A percentile compares a stretch with the other conserved stretches of the same genome.
phyloP scores from a whole-genome alignment of 2,888 invertebrate species.

The Dicycla oo region DNA sequence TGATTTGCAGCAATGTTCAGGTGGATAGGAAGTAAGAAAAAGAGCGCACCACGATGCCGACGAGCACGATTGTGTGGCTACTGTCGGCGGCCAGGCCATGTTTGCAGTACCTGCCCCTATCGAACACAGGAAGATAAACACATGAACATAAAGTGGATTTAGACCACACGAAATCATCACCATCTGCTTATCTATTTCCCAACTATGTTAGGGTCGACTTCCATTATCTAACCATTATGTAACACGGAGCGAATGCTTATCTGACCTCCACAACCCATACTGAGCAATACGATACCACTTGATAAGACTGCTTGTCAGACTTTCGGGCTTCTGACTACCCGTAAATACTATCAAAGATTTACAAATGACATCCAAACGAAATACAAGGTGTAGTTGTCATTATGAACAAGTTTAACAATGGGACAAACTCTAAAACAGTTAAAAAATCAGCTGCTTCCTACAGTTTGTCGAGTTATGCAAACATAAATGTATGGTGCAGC shows the following conservation, averaged over 20 bases:
- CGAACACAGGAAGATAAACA: background rate
- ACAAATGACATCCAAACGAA: background rate
- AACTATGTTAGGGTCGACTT: background rate
- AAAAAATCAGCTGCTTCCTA: too few relatives aligned
- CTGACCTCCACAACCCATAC: background rate
- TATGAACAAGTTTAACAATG: background rate
- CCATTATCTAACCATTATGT: too few relatives aligned
- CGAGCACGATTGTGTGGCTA: background rate
- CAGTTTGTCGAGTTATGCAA: too few relatives aligned
- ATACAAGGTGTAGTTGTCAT: background rate
- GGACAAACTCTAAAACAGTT: background rate
- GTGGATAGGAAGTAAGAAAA: background rate
- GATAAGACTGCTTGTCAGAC: background rate
- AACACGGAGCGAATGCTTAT: background rate
- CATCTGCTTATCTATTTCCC: background rate
- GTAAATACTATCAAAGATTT: background rate
- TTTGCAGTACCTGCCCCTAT: conserved; percentile 7
- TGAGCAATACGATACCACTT: background rate
- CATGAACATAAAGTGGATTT: conserved; percentile 9
- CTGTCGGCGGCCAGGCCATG: background rate
- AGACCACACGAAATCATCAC: background rate
- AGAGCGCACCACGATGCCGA: background rate
- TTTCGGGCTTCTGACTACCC: background rate
- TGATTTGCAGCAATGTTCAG: background rate
- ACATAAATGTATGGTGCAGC: too few relatives aligned